Percentiles rank a stretch among this genome's conserved stretches.
phyloP scores from a whole-genome alignment of 2,888 invertebrate species.

The Temnothorax ravouxi region DNA sequence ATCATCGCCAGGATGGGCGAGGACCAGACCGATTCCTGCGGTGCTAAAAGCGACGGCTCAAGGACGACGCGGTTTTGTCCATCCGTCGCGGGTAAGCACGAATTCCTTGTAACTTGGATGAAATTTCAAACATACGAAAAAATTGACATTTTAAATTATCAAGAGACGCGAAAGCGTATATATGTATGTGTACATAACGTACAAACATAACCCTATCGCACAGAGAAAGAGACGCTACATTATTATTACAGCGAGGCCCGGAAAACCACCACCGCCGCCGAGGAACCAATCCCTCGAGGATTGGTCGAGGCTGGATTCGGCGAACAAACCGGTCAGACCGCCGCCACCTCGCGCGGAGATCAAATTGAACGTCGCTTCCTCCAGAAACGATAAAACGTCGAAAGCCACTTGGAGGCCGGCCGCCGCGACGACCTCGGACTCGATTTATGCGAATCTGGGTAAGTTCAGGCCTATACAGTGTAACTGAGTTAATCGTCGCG shows the following conservation, averaged over 20 bases:
- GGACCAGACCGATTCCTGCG: conserved; percentile 82
- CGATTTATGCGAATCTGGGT: conserved; percentile 93
- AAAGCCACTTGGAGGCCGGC: conserved; percentile 75
- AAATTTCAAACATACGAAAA: neutral
- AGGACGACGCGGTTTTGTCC: conserved; percentile 67
- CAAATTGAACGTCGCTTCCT: conserved; percentile 83
- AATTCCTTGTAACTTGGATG: neutral
- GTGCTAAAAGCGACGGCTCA: conserved; percentile 61
- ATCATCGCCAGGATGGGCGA: conserved; percentile 82
- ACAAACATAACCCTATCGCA: neutral
- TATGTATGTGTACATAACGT: neutral
- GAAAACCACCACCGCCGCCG: conserved; percentile 93
- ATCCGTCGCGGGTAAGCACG: conserved; percentile 70
- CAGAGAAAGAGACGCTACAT: conserved; percentile 13
- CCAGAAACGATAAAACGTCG: conserved; percentile 74
- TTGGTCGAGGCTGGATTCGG: conserved; percentile 86
- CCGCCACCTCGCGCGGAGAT: conserved; percentile 88
- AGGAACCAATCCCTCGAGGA: conserved; percentile 87
- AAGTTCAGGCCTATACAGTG: conserved; percentile 87
- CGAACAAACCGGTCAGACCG: conserved; percentile 90
- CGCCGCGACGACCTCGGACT: conserved; percentile 80
- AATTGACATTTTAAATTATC: conserved; percentile 21
- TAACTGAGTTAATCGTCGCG: conserved; percentile 81
- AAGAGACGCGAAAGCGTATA: neutral
- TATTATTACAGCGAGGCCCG: conserved; percentile 86